Conservation (phyloP, 2,113 vertebrate genomes). For the Uria aalge region DNA sequence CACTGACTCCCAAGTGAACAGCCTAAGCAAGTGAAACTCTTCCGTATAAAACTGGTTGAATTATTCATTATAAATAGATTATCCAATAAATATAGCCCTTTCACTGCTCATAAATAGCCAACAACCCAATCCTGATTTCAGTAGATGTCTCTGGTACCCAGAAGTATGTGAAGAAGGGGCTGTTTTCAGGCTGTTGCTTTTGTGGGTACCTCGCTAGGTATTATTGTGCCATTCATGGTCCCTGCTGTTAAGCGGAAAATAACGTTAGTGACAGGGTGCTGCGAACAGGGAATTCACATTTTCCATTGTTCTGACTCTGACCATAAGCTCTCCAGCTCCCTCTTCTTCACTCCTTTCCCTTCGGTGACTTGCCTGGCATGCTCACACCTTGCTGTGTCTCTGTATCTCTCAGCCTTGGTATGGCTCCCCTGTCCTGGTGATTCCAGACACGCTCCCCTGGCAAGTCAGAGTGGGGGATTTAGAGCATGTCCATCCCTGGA, state of each 20-base stretch:
- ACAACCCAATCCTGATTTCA: not conserved
- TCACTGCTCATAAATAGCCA: not conserved
- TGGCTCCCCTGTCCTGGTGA: not conserved
- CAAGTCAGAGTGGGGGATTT: not conserved
- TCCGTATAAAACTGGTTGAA: not conserved
- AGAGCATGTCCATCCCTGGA: not conserved
- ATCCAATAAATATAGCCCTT: not conserved
- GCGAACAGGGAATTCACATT: fast-evolving
- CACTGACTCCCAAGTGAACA: not conserved
- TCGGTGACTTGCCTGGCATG: fast-evolving
- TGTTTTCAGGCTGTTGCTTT: not conserved
- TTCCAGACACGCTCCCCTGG: not conserved
- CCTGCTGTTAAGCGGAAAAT: not conserved
- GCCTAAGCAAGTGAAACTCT: not conserved
- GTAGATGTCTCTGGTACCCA: not conserved
- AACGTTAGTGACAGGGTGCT: not conserved
- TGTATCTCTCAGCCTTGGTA: not conserved
- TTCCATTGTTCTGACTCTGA: not conserved
- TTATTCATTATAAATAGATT: not conserved
- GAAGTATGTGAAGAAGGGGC: not conserved
- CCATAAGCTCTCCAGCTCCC: not conserved
- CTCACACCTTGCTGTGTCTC: not conserved
- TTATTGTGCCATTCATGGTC: fast-evolving
- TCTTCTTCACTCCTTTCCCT: not conserved
- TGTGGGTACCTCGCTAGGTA: not conserved